Percentiles rank a stretch among this genome's conserved stretches.
phyloP scores from a whole-genome alignment of 2,888 invertebrate species.

The Dysmachus trigonus region DNA sequence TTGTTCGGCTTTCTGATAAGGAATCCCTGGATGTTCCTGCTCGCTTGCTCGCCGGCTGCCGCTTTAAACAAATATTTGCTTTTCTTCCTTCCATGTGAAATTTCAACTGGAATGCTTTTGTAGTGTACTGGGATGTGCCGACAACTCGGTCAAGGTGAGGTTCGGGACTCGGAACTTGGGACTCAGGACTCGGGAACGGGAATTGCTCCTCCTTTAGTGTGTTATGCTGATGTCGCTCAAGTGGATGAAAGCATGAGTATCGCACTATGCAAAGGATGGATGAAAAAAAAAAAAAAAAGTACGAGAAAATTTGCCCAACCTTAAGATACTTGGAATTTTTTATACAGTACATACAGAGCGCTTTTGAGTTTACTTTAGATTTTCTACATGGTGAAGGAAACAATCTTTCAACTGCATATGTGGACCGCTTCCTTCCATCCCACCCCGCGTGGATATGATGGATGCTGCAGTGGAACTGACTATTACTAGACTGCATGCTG shows the following conservation, averaged over 20 bases:
- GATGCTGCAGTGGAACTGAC: not conserved
- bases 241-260: not conserved
- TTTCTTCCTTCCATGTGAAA: slow-evolving; percentile 3
- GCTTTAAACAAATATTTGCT: slow-evolving; percentile 1
- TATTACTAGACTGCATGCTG: not conserved
- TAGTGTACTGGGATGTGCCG: not conserved
- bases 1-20: not conserved
- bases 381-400: not conserved
- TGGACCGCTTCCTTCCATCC: not conserved
- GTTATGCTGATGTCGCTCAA: not conserved
- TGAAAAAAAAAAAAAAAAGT: not conserved
- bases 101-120: slow-evolving; percentile 11
- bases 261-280: not conserved
- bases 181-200: no score
- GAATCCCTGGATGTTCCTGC: not conserved
- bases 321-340: slow-evolving; percentile 5
- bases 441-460: not conserved
- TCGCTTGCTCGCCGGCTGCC: not conserved
- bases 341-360: not conserved
- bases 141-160: slow-evolving; percentile 4
- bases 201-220: not conserved
- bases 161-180: not conserved
- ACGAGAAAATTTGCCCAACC: slow-evolving; percentile 1
- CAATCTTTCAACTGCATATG: not conserved
- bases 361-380: not conserved